A percentile compares a stretch with the other conserved stretches of the same genome.
Conservation (phyloP, 2,888 invertebrate species). For the Ferrisia virgata region DNA sequence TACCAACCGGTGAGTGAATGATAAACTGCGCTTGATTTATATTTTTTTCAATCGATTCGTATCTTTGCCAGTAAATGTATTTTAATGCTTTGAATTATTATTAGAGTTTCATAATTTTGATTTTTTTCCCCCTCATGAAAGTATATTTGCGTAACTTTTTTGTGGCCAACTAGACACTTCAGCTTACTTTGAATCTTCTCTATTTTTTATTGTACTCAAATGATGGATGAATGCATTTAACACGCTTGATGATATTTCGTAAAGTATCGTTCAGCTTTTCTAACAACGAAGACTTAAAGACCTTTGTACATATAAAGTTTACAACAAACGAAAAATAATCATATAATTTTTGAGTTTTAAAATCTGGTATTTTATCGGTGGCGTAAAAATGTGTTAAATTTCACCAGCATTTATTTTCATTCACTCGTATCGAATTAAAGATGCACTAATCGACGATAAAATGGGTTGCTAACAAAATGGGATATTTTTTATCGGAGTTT, state of each 20-base stretch:
- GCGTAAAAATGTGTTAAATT: not conserved
- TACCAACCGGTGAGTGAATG: conserved; percentile 62
- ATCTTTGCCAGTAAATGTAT: conserved; percentile 44
- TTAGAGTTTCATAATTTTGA: not conserved
- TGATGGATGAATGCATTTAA: not conserved
- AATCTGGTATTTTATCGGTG: not conserved
- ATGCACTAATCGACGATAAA: not conserved
- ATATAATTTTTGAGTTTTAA: not conserved
- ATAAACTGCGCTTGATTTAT: conserved; percentile 44
- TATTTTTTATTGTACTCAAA: not conserved
- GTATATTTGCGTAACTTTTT: not conserved
- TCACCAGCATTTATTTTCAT: not conserved
- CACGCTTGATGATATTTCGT: not conserved
- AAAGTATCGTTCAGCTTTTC: not conserved
- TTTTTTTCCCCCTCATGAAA: conserved; percentile 2
- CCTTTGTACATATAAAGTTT: not conserved
- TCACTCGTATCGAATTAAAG: not conserved
- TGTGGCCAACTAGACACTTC: not conserved
- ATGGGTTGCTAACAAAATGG: conserved; percentile 6
- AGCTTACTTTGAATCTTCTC: not conserved
- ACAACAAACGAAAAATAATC: not conserved
- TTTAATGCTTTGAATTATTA: conserved; percentile 39
- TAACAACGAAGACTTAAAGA: not conserved
- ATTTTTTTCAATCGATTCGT: conserved; percentile 37
- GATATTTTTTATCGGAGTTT: not conserved